These are phyloP conservation scores for Amblyornis subalaris DNA, from an alignment of 2,113 vertebrate genomes.

Conservation along the genomic window DNA sequence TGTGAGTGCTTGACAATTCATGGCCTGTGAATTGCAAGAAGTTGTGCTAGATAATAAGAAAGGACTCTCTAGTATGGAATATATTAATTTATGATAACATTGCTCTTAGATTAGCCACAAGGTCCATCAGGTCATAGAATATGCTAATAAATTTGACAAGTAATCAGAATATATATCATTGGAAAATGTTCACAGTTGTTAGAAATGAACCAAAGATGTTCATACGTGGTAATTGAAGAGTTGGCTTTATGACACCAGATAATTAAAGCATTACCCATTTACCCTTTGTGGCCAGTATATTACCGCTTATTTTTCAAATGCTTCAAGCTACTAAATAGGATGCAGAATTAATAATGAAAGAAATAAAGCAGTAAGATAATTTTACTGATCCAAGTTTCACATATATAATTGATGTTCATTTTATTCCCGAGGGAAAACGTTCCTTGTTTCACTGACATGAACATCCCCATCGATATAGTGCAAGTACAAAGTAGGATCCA, in stretches of 20 bases:
- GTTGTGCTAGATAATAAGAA: not conserved
- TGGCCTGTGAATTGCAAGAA: not conserved
- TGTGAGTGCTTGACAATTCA: not conserved
- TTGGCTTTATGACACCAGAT: constrained; percentile 14
- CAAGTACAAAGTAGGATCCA: not conserved
- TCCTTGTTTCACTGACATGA: not conserved
- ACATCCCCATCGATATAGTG: not conserved
- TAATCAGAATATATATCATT: constrained; percentile 18
- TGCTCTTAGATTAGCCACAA: not conserved
- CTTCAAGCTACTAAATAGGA: constrained; percentile 12
- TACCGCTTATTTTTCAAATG: constrained; percentile 20
- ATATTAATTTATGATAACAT: not conserved
- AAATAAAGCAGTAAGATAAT: not conserved
- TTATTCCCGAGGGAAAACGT: not conserved
- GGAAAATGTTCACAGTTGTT: not conserved
- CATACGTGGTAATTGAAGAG: not conserved
- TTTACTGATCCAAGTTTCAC: not conserved
- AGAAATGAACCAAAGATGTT: not conserved
- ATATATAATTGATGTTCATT: not conserved
- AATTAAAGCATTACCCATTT: constrained; percentile 48
- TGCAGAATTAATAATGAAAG: not conserved
- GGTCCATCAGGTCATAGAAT: not conserved
- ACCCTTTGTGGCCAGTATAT: not conserved
- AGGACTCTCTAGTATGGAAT: not conserved
- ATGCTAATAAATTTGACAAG: not conserved